Evolutionary conservation across 2,797 vertebrate genomes (phyloP), one percentile per base, ranked within the genome.

Genomic region (Pygocentrus nattereri): DNA sequence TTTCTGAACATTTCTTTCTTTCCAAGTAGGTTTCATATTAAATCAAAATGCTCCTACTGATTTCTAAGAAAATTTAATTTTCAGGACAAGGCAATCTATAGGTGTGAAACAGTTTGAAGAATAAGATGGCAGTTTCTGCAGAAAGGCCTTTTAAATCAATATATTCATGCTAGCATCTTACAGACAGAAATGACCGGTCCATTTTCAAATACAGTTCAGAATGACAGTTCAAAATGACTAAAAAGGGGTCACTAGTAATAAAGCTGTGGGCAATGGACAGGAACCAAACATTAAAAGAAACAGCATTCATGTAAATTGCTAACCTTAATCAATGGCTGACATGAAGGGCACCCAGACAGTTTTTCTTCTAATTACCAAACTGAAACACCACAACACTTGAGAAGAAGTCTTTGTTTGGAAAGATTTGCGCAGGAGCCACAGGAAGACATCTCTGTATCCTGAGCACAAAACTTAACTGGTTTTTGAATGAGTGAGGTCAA

Each of bases 281-380:
- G 50, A 54, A n/a, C 50, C 27, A 34, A 18, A 54, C 4, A 31
- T 31, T 54, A 18, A 21, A 31, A 19, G 27, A 19, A 30, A 18
- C 19, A 21, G 27, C 27, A 5, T 72, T 34, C 70, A 34, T 72
- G 18, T 56, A 72, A 54, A 72, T 72, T 56, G 47, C 44, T 2
- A 38, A 34, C 21, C 68, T 18, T 70, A 70, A 49, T 49, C 30
- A n/a, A 31, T 21, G 70, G 50, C 19, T 54, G 27, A 54, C 70
- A 54, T 5, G 1, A 54, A 72, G 70, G 70, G 72, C 50, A 72
- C 25, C 69, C 12, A 15, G 47, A 52, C 49, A 72, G n/a, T 31
- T 56, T 56, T 31, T 27, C 8, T 31, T 38, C 62, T 1, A 3
- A 62, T 19, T 18, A 4, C 25, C 58, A 61, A 27, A 25, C 56